Base-by-base conservation (phyloP, 2,113 vertebrate species). In the Saccopteryx leptura region DNA sequence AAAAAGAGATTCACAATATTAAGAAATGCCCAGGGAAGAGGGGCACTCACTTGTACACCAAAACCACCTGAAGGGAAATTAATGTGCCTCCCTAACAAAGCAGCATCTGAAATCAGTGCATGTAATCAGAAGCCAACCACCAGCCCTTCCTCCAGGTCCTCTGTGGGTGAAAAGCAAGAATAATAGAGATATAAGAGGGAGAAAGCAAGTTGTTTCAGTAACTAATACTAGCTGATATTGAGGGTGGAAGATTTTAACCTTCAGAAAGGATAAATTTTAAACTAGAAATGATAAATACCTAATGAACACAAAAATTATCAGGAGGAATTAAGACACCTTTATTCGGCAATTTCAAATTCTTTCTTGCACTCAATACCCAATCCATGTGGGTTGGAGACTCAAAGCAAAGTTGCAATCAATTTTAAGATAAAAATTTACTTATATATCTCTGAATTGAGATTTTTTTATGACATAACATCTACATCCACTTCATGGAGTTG, bases 381-480 rank as follows among this genome's bases (percentile, higher is more conserved):
- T 79, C 69, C 24, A 18, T 58, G 21, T 65, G 54, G 23, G 18
- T 58, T 85, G 78, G 46, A 50, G 19, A 87, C 54, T 63, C 28
- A 89, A 79, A 83, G 68, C 12, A 76, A 69, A 92, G 63, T 82
- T 82, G 6, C 48, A 60, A 39, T 83, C 68, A 79, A 11, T 74
- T 85, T 81, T 89, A 91, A 79, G 58, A 63, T 69, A 18, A 90
- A 95, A 78, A 60, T 71, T n/a, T 61, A 19, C 86, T 76, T 72
- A 31, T 72, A 2, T 63, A 83, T 54, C 31, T 91, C 50, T 84
- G 76, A 79, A 21, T 80, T 83, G 71, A 91, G 87, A 68, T 84
- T 94, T n/a, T 65, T 28, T 65, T 48, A 26, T 82, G 79, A 86
- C 7, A 8, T 46, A 69, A 24, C 28, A 66, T 93, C 81, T 94